Evolutionary conservation across 2,888 invertebrate species (phyloP), one percentile per base, ranked within the genome.

Genomic region (Campoplex capitator): DNA sequence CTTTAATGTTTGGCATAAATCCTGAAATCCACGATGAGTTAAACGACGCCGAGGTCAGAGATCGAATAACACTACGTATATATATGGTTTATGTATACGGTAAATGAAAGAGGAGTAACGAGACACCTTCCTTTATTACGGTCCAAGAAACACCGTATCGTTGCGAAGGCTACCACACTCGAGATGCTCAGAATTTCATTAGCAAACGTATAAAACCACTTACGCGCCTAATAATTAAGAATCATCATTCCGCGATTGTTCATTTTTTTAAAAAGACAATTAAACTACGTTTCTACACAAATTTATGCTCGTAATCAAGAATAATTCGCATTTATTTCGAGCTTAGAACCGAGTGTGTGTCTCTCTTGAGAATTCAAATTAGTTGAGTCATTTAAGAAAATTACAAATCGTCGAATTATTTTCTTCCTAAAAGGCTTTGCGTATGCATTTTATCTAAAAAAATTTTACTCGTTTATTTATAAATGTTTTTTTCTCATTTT

Each of bases 1-100:
- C 96, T 91, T 96, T 96, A 90, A 97, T 93, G 89, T 96, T 95
- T 4, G 97, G 97, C 68, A 97, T 95, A 91, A 96, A 97, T 85
- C 97, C 97, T 96, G 91, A 89, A 91, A 84, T 71, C 23, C 74
- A 58, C 65, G 71, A 28, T 76, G 56, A 65, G 16, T 32, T 35
- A 6, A 83, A 23, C 23, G 4, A 38, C 51, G 70, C 16, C 75
- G 79, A 79, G 86, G 71, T 83, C 74, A 75, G 62, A 74, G 54
- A 48, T 88, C 62, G 48, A 84, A 77, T 87, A 79, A 75, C 78
- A 38, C 68, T 32, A 58, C 67, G 68, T 68, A 54, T 51, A 32
- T 38, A 38, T 38, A 38, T 77, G 51, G 32, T 74, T 58, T 28
- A 38, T 73, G 35, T 45, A 45, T 54, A 75, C 35, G 32, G 18